Conservation (phyloP, 1,140 invertebrate genomes). For the Drosophila pectinifera region DNA sequence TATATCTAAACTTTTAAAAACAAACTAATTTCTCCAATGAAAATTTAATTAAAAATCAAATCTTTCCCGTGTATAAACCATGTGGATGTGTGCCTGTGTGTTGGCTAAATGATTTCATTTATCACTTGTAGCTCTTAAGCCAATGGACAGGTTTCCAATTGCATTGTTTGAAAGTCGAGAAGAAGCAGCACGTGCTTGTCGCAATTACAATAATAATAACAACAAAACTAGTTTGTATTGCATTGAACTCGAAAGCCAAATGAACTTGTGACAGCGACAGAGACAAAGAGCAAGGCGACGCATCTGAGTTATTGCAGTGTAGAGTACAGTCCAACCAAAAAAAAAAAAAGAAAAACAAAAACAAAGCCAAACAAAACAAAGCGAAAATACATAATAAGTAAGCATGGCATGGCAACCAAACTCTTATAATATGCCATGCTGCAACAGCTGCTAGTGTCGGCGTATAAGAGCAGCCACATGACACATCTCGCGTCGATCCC, state of each 20-base stretch:
- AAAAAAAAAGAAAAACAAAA: slow-evolving; percentile 2
- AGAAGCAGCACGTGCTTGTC: slow-evolving; percentile 38
- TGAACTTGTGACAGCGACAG: slow-evolving; percentile 34
- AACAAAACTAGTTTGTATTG: slow-evolving; percentile 59
- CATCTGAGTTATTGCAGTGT: slow-evolving; percentile 19
- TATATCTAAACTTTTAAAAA: too few species aligned
- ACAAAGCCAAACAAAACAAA: slow-evolving; percentile 35
- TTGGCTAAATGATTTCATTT: slow-evolving; percentile 63
- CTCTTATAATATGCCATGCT: slow-evolving; percentile 51
- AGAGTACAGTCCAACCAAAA: slow-evolving; percentile 33
- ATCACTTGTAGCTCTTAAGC: slow-evolving; percentile 29
- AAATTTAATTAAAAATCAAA: too few species aligned
- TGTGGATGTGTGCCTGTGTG: slow-evolving; percentile 31
- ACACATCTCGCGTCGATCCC: slow-evolving; percentile 16
- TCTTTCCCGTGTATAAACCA: slow-evolving; percentile 3
- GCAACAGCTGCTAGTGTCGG: slow-evolving; percentile 46
- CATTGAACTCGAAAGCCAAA: slow-evolving; percentile 58
- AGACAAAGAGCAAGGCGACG: slow-evolving; percentile 25
- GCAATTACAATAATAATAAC: slow-evolving; percentile 10
- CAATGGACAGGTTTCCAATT: slow-evolving; percentile 66
- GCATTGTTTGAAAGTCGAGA: slow-evolving; percentile 52
- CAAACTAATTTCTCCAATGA: too few species aligned
- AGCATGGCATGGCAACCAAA: slow-evolving; percentile 52
- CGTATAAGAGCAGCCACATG: slow-evolving; percentile 51
- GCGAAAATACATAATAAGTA: slow-evolving; percentile 28